Percentiles rank a stretch among this genome's conserved stretches.
Conservation (phyloP, 2,888 invertebrate species). For the Archips xylosteana region DNA sequence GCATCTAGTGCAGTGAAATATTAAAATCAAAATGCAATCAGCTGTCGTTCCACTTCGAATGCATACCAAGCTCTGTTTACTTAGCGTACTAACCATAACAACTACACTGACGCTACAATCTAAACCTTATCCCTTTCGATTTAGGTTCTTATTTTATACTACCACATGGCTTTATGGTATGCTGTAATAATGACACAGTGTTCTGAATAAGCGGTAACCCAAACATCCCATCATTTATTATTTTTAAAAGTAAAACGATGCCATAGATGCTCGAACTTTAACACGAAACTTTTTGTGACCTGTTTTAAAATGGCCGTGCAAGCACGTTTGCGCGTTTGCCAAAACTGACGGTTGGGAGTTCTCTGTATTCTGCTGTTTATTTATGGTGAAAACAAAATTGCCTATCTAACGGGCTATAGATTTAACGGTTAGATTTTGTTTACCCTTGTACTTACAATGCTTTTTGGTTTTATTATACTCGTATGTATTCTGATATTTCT, state of each 20-base stretch:
- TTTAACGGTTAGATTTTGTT: too few relatives aligned
- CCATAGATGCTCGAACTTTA: constrained; percentile 12
- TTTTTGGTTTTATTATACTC: too few relatives aligned
- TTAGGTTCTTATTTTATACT: background rate
- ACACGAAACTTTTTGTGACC: constrained; percentile 8
- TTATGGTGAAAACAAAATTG: background rate
- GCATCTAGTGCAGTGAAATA: constrained; percentile 19
- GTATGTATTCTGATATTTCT: too few relatives aligned
- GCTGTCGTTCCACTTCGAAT: constrained; percentile 27
- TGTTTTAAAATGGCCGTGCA: background rate
- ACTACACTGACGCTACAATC: background rate
- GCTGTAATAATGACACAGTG: constrained; percentile 40
- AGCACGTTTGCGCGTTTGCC: background rate
- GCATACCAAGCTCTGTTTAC: constrained; percentile 35
- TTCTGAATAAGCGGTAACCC: constrained; percentile 39
- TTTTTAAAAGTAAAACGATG: constrained; percentile 30
- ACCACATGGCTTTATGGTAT: constrained; percentile 5
- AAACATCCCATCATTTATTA: constrained; percentile 33
- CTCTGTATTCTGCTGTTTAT: background rate
- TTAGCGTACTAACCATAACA: constrained; percentile 25
- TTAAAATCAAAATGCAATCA: constrained; percentile 28
- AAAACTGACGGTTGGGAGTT: background rate
- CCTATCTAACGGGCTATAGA: background rate
- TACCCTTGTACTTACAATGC: background rate
- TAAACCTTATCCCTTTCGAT: constrained; percentile 2